These are phyloP conservation scores for Sturnira hondurensis DNA, from an alignment of 2,113 vertebrate species.

Conservation along the genomic window DNA sequence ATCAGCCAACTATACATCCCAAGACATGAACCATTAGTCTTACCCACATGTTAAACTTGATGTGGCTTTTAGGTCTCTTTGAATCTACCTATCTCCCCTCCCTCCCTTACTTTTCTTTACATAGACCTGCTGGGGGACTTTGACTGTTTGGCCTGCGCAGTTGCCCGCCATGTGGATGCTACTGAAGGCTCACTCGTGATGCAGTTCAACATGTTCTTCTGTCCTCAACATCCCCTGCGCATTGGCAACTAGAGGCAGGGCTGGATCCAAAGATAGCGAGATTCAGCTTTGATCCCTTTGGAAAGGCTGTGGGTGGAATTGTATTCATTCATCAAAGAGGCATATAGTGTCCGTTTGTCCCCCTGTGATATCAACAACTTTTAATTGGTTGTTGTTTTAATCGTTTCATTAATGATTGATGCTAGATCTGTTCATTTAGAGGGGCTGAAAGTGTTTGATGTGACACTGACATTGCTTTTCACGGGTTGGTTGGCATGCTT, in stretches of 20 bases:
- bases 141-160: not conserved
- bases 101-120: not conserved
- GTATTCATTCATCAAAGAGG: not conserved
- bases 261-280: not conserved
- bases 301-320: not conserved
- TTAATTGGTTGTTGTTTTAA: too few species aligned
- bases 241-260: not conserved
- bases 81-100: not conserved
- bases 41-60: not conserved
- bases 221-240: not conserved
- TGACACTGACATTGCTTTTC: not conserved
- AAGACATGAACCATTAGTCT: not conserved
- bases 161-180: not conserved
- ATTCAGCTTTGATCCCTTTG: not conserved
- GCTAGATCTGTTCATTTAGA: not conserved
- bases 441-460: not conserved
- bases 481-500: not conserved
- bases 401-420: too few species aligned
- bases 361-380: not conserved
- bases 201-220: not conserved
- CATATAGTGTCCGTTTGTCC: not conserved
- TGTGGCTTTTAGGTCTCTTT: not conserved
- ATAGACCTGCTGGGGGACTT: not conserved
- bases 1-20: not conserved
- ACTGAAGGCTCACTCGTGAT: not conserved